phyloP scores from a whole-genome alignment of 2,888 invertebrate genomes.

The Priocnemis perturbator region DNA sequence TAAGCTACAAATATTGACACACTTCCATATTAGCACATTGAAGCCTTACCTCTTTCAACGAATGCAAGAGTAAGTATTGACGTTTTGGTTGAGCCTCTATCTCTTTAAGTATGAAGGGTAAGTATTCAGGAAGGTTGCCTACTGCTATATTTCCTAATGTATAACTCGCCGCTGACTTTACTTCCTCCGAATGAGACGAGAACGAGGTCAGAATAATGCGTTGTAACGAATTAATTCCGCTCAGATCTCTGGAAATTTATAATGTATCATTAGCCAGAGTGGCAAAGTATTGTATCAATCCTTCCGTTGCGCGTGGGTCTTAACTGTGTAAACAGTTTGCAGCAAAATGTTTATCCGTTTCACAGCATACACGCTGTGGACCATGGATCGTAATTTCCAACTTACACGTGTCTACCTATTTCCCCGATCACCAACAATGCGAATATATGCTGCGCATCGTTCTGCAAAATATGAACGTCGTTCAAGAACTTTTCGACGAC shows the following conservation, averaged over 20 bases:
- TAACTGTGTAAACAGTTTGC: too few species aligned
- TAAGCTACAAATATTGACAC: neutral
- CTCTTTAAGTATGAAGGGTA: conserved; percentile 95
- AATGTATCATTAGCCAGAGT: neutral
- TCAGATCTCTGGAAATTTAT: conserved; percentile 82
- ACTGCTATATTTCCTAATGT: conserved; percentile 97
- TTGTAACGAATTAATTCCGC: conserved; percentile 84
- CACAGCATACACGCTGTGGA: too few species aligned
- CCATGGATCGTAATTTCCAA: conserved; percentile 53
- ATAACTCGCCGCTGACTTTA: conserved; percentile 98
- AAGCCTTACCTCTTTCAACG: conserved; percentile 92
- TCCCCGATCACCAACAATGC: conserved; percentile 96
- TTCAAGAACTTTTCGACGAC: conserved; percentile 82
- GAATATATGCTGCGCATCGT: conserved; percentile 92
- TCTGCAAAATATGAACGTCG: conserved; percentile 83
- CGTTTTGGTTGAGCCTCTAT: conserved; percentile 95
- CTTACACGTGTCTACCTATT: conserved; percentile 95
- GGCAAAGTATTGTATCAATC: too few species aligned
- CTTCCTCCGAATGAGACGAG: conserved; percentile 94
- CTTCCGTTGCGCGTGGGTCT: too few species aligned
- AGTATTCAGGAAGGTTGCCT: conserved; percentile 94
- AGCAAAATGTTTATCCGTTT: too few species aligned
- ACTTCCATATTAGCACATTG: neutral
- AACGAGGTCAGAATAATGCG: conserved; percentile 91
- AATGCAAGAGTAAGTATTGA: conserved; percentile 97